Base-by-base conservation (phyloP, 2,797 vertebrate species). In the Pipistrellus pygmaeus region DNA sequence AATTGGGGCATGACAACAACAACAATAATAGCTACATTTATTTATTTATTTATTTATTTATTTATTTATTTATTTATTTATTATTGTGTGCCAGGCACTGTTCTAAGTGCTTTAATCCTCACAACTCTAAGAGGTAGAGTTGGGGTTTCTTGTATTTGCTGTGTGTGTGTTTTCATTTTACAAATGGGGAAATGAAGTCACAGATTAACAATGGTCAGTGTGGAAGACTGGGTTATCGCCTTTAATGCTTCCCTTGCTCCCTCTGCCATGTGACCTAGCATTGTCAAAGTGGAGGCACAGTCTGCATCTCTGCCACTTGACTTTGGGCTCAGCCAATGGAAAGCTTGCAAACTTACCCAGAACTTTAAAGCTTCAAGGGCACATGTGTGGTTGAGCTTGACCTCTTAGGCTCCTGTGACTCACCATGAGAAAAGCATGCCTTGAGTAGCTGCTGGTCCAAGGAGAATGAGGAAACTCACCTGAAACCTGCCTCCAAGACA, bases 101-200 rank as follows among this genome's bases (percentile, higher is more conserved):
- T 72, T 78, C 27, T 64, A 77, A 55, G 23, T 81, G n/a, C 27
- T 14, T n/a, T 35, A 46, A 51, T 53, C 35, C 82, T 90, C 82
- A 72, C 13, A 69, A 18, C 17, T 90, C 13, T n/a, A 35, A 46
- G 60, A 41, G 4, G 66, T 53, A 51, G 20, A 51, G 15, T 51
- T 64, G 14, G 30, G 25, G 5, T 6, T 77, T 30, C 30, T 51
- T 35, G 15, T 32, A 21, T 55, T 18, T 75, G 20, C 51, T 38
- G 32, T 91, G 64, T 30, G 17, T 51, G 53, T 32, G 66, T 48
- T 60, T 90, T 73, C 30, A 77, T 72, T 84, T 93, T 51, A 82
- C 35, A n/a, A 62, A 82, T 64, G 51, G 44, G 51, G n/a, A 93
- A 72, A 32, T 89, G 68, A 81, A 81, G 23, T 81, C 41, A 81